These are phyloP conservation scores for Smutsia gigantea DNA, from an alignment of 2,797 vertebrate genomes.

Conservation along the genomic window DNA sequence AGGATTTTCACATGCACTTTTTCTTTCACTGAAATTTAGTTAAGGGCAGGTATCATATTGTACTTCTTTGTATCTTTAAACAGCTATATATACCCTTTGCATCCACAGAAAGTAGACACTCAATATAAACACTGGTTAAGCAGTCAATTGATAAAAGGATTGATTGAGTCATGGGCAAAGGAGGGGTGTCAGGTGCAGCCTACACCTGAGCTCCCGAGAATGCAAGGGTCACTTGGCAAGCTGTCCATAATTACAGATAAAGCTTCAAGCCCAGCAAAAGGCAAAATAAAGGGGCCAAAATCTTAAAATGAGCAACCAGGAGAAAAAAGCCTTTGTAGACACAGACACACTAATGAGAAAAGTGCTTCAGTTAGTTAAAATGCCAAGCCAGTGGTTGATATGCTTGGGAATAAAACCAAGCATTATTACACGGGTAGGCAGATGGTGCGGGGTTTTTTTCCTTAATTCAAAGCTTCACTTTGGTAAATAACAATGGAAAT, in stretches of 20 bases:
- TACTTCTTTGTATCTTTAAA: neutral
- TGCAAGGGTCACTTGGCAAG: neutral
- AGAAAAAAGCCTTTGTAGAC: conserved; percentile 53
- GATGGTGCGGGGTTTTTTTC: conserved; percentile 69
- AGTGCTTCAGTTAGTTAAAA: conserved; percentile 75
- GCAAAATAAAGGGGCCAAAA: neutral
- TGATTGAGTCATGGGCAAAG: neutral
- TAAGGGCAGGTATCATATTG: neutral
- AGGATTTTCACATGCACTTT: neutral
- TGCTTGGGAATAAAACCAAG: conserved; percentile 78
- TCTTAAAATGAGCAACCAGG: conserved; percentile 54
- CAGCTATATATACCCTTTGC: neutral
- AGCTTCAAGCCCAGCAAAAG: neutral
- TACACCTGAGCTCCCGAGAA: neutral
- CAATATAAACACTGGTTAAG: neutral
- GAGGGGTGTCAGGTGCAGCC: neutral
- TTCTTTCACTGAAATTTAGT: neutral
- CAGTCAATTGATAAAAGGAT: neutral
- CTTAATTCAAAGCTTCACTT: conserved; percentile 78
- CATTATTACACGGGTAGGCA: conserved; percentile 69
- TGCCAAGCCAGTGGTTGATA: conserved; percentile 78
- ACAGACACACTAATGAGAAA: conserved; percentile 73
- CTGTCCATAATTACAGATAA: neutral
- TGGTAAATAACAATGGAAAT: conserved; percentile 81
- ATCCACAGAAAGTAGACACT: neutral